phyloP scores from a whole-genome alignment of 2,113 vertebrate genomes.

The Atrichornis clamosus region DNA sequence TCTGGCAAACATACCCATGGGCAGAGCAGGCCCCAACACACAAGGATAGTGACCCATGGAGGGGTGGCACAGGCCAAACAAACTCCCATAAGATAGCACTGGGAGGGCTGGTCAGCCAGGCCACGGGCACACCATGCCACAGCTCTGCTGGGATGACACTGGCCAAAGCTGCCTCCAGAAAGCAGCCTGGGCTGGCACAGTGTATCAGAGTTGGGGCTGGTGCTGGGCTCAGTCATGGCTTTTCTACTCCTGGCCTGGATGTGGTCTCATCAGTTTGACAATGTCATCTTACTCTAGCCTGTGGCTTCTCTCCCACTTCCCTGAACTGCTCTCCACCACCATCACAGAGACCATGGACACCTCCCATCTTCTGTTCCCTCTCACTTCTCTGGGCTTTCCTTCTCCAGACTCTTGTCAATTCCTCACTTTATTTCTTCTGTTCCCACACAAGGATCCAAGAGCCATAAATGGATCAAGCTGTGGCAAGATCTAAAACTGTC shows the following conservation, averaged over 20 bases:
- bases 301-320: background rate
- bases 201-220: background rate
- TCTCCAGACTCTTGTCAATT: background rate
- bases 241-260: background rate
- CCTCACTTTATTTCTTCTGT: background rate
- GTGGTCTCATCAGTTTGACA: background rate
- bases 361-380: background rate
- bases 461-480: background rate
- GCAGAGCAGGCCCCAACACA: background rate
- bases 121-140: background rate
- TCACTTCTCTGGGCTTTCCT: background rate
- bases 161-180: background rate
- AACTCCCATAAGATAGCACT: background rate
- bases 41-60: background rate
- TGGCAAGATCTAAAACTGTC: background rate
- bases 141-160: background rate
- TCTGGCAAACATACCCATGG: background rate
- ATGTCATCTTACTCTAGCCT: background rate
- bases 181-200: background rate
- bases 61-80: background rate
- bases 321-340: background rate
- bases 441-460: background rate
- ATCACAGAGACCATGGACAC: accelerated
- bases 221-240: background rate
- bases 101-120: background rate